These are phyloP conservation scores for Chionoecetes opilio DNA, from an alignment of 1,140 invertebrate species.

Conservation along the genomic window DNA sequence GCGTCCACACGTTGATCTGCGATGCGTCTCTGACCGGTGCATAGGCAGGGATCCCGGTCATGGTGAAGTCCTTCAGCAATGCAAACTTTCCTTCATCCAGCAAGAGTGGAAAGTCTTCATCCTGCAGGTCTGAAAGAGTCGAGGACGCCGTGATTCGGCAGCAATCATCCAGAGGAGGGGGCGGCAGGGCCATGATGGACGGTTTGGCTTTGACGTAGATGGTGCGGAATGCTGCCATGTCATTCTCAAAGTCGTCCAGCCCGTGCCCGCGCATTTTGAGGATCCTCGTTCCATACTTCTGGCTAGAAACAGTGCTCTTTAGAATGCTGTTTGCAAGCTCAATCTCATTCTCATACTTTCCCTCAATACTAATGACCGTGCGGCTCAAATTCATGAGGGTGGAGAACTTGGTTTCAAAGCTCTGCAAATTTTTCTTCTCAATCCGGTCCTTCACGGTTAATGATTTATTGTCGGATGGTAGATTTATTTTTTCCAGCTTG, in stretches of 20 bases:
- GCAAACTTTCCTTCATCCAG: slow-evolving; percentile 75
- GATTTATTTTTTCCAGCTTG: no score
- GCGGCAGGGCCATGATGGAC: slow-evolving; percentile 58
- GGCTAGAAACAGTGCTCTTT: slow-evolving; percentile 74
- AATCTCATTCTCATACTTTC: slow-evolving; percentile 71
- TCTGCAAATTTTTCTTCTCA: no score
- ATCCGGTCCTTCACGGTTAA: no score
- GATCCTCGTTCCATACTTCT: slow-evolving; percentile 69
- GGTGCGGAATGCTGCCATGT: slow-evolving; percentile 60
- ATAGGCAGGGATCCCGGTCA: slow-evolving; percentile 79
- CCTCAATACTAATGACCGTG: slow-evolving; percentile 72
- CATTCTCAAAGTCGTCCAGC: slow-evolving; percentile 60
- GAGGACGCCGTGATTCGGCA: slow-evolving; percentile 75
- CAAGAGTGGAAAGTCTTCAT: slow-evolving; percentile 67
- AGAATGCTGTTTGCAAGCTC: slow-evolving; percentile 79
- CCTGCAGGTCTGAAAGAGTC: slow-evolving; percentile 77
- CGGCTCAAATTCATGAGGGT: no score
- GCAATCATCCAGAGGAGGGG: slow-evolving; percentile 73
- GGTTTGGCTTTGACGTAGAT: slow-evolving; percentile 42
- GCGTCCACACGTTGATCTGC: slow-evolving; percentile 80
- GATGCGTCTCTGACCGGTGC: slow-evolving; percentile 76
- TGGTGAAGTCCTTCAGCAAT: slow-evolving; percentile 75
- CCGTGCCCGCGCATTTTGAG: slow-evolving; percentile 79
- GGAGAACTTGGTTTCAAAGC: no score
- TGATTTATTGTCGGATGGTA: no score